These are phyloP conservation scores for Siderastrea siderea DNA, from an alignment of 92 coral and sea anemone species.

Conservation along the genomic window DNA sequence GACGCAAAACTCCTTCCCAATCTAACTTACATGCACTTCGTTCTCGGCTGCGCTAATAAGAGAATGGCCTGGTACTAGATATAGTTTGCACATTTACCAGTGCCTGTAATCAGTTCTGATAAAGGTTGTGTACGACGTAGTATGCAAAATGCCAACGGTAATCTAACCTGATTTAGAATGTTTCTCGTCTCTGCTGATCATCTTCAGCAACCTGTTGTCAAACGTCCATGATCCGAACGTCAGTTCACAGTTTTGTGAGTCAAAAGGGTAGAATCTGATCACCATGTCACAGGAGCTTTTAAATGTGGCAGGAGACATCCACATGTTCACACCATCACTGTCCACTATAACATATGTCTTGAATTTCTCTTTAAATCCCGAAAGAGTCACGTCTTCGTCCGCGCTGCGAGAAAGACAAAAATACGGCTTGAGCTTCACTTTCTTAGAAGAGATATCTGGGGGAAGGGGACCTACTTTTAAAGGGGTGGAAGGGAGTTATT, in stretches of 20 bases:
- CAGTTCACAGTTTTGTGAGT: slow-evolving; percentile 75
- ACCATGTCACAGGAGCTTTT: slow-evolving; percentile 86
- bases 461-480: too few species aligned
- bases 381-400: slow-evolving; percentile 72
- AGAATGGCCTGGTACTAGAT: too few species aligned
- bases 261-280: slow-evolving; percentile 86
- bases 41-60: too few species aligned
- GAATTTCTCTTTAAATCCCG: slow-evolving; percentile 88
- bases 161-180: slow-evolving; percentile 53
- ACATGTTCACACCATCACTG: slow-evolving; percentile 75
- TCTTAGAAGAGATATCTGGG: too few species aligned
- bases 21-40: too few species aligned
- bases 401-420: slow-evolving; percentile 46
- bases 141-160: not conserved
- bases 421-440: not conserved
- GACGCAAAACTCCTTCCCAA: too few species aligned
- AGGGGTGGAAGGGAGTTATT: too few species aligned
- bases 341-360: slow-evolving; percentile 83
- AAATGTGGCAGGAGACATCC: slow-evolving; percentile 96
- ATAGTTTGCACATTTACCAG: too few species aligned
- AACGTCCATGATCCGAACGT: slow-evolving; percentile 94
- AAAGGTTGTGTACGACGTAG: too few species aligned
- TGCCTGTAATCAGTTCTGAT: too few species aligned
- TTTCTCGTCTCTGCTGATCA: slow-evolving; percentile 12
- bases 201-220: slow-evolving; percentile 49